Evolutionary conservation across 2,888 invertebrate species (phyloP), one percentile per base, ranked within the genome.

Genomic region (Microplitis manilae): DNA sequence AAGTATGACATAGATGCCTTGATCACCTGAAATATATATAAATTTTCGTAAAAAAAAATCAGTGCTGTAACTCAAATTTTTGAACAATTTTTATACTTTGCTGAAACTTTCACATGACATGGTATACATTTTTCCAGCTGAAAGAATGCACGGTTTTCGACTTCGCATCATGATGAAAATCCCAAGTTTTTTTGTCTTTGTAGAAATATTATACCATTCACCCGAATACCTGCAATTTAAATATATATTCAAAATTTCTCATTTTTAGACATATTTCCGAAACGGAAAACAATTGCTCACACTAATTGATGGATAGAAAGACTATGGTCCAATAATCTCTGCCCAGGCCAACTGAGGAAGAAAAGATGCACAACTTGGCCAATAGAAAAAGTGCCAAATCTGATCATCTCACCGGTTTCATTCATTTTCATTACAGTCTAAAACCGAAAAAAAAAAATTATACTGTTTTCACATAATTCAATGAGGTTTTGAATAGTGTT

Each of bases 301-400:
- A 61, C 39, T 62, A 17, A 62, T 61, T 62, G 30, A 5, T 38
- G 9, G 6, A 62, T 39, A 15, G 41, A 61, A 6, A 8, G 38
- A 60, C 62, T 61, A 9, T 76, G 59, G 30, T 76, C 76, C 30
- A 76, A 65, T 17, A 76, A 50, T 20, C 38, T 64, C 40, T 76
- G 76, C n/a, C 59, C 76, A 0, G 76, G 76, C 64, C 64, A 76
- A 13, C 76, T 76, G 15, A 76, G 67, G 13, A 76, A 70, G 17
- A 50, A 76, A n/a, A 76, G 59, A 71, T 76, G 76, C 40, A 76
- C 65, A 6, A 76, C 62, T 39, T 65, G 76, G 5, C 64, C 76
- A 20, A 65, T 71, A 0, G 67, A 59, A 30, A 38, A 76, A 2
- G n/a, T 65, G 20, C 71, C 76, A 59, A 59, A 76, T 39, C 76